Conservation (phyloP, 2,797 vertebrate genomes). For the Sylvilagus floridanus region DNA sequence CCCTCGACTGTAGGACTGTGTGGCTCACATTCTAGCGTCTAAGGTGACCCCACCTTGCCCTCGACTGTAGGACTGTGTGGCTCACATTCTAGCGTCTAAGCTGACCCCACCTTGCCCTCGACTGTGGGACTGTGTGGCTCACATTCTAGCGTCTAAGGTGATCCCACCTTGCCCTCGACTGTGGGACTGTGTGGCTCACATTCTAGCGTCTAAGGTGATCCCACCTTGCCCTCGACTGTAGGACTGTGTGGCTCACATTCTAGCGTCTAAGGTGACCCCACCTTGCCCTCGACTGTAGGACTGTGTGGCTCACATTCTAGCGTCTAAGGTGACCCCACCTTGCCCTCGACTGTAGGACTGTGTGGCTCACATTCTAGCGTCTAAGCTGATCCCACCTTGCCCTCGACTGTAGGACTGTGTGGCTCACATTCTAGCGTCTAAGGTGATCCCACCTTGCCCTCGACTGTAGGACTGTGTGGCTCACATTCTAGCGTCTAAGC, state of each 20-base stretch:
- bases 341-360: background rate
- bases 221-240: background rate
- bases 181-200: conserved; percentile 20
- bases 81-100: conserved; percentile 38
- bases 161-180: background rate
- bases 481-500: conserved; percentile 36
- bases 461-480: conserved; percentile 14
- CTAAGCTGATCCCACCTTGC: background rate
- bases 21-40: conserved; percentile 47
- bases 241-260: conserved; percentile 52
- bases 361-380: conserved; percentile 50
- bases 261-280: background rate
- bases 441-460: background rate
- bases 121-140: conserved; percentile 13
- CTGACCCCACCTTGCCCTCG: background rate
- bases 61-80: conserved; percentile 20
- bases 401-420: conserved; percentile 8
- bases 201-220: conserved; percentile 26
- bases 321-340: background rate
- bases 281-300: background rate
- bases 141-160: conserved; percentile 27
- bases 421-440: conserved; percentile 41
- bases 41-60: background rate
- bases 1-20: conserved; percentile 6
- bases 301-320: conserved; percentile 57